Base-by-base conservation (phyloP, 2,113 vertebrate species). In the Azemiops feae region DNA sequence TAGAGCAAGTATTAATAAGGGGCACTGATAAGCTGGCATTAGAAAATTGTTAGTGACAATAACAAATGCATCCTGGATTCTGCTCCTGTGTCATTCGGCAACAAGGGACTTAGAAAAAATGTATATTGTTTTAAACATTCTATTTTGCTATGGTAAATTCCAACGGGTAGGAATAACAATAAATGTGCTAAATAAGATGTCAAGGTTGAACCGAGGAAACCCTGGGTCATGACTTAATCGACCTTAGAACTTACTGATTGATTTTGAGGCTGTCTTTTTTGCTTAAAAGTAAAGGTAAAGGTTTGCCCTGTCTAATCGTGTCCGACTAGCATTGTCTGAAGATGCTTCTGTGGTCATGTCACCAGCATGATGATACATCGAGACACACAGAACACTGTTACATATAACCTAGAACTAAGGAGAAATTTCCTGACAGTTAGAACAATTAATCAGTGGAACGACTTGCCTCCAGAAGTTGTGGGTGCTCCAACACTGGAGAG, bases 1-100 rank as follows among this genome's bases (percentile, higher is more conserved):
- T 94, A 93, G 95, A 96, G 95, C 81, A 92, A 93, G 47, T 93
- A 96, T 96, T 95, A 93, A 89, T 95, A 95, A 96, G 95, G 87
- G 87, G 54, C 92, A 96, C 14, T 52, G 94, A 92, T 87, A 92
- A 45, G 92, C 92, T 95, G 91, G 92, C 54, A 93, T 94, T 89
- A 95, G 93, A 92, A 95, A 95, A 87, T 85, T 96, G 94, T 94
- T 94, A 60, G 53, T 23, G 89, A 95, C 90, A 89, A 93, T 92
- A 96, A 96, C 92, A 54, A 93, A 4, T 90, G 89, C 93, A 95
- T 64, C 92, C 93, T 85, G 91, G 94, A 93, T 55, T 91, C 95
- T 95, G 90, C 91, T 95, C 93, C 93, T 91, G 43, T 85, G 92
- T 53, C 94, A 53, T 47, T 93, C 89, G 89, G n/a, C 34, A 54